Evolutionary conservation across 2,888 invertebrate species (phyloP), one percentile per base, ranked within the genome.

Genomic region (Megastigmus dorsalis): DNA sequence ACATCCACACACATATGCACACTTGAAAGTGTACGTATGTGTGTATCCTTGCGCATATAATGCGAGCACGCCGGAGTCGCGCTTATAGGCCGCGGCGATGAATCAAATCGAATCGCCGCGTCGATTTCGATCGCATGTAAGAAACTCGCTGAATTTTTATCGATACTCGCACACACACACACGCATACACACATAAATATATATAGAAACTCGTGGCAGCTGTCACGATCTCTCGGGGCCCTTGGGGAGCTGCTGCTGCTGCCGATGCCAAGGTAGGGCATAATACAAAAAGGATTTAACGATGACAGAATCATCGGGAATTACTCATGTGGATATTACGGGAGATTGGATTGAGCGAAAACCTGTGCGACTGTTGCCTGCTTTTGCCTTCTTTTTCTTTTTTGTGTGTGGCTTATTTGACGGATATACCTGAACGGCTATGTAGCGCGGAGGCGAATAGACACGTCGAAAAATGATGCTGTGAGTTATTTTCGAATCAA

Each of bases 261-360:
- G 15, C 54, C 15, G 54, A 15, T n/a, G n/a, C n/a, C n/a, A n/a
- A 9, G 20, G 9, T 20, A 18, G n/a, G 30, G 2, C 13, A n/a
- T 38, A 38, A n/a, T 57, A 50, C 13, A 52, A 65, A 52, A 52
- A 38, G 18, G 52, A 43, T 36, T 67, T 15, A 30, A 20, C 48
- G 57, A 55, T 54, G 66, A 66, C 54, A 54, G 30, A 43, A 43
- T 65, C 65, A 52, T 52, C 15, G 26, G 65, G 33, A 55, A 67
- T 67, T 18, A 45, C 52, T 54, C 38, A n/a, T 28, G 41, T 43
- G 41, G 18, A 20, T 30, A 23, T 5, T 4, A 10, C 2, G 13
- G 13, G 26, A 48, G 18, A 20, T 20, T 20, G 15, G 23, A 48
- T 13, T 38, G n/a, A 38, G 38, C 13, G 38, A 38, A 13, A 2